Evolutionary conservation across 2,797 vertebrate genomes (phyloP), one percentile per base, ranked within the genome.

Genomic region (Miichthys miiuy): DNA sequence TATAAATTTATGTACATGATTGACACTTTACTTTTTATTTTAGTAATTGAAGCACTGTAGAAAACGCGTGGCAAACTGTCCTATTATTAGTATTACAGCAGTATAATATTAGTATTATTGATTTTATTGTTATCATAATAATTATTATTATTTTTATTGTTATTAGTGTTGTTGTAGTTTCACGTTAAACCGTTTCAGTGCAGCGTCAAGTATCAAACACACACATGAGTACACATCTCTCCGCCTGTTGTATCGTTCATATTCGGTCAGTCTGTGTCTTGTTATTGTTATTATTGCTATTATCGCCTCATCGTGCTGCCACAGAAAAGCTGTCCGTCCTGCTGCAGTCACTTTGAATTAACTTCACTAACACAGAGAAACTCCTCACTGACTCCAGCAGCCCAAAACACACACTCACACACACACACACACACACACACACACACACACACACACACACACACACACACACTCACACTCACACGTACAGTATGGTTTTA

Each of bases 291-390:
- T 87, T 88, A 69, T 76, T 87, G 79, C 76, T 80, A 86, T 91
- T 90, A 87, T 88, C 81, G 84, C 82, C 80, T 90, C 87, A 79
- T 85, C 77, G 57, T 88, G 87, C 81, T 87, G 90, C 84, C 83
- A 86, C 84, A 86, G 74, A 85, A 72, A 88, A 77, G 65, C 84
- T 83, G 84, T 63, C 84, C 83, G 80, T 90, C 91, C 85, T 79
- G 85, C 87, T 78, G 80, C 81, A 88, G 91, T 92, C 92, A 88
- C 88, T 85, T 83, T 86, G 79, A 89, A 92, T 94, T 90, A 94
- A 91, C 81, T 87, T 92, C 88, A 92, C 84, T 79, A 88, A 81
- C 81, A 82, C 66, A 34, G 65, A 34, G 62, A 79, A 79, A 79
- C 62, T 54, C 74, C 50, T 34, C 75, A 25, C 54, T 51, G 60